A percentile compares a stretch with the other conserved stretches of the same genome.
Conservation (phyloP, 2,113 vertebrate genomes). For the Caranx ignobilis region DNA sequence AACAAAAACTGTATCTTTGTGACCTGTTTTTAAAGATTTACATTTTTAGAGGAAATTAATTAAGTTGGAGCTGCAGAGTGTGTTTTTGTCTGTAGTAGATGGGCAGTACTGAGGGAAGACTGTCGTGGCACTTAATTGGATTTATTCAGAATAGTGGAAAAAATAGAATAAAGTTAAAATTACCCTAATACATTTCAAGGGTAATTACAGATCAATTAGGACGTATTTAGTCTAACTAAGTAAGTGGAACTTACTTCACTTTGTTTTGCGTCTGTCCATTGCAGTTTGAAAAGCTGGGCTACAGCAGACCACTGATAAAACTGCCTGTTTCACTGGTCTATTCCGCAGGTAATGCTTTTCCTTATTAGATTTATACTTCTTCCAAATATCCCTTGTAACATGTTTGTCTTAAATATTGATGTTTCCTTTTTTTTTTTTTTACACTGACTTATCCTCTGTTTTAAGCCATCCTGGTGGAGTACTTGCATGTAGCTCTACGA, state of each 20-base stretch:
- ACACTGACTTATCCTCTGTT: background rate
- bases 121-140: no score
- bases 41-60: no score
- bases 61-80: no score
- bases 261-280: conserved; percentile 32
- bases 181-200: background rate
- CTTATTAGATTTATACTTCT: background rate
- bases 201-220: background rate
- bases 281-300: conserved; percentile 93
- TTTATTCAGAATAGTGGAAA: no score
- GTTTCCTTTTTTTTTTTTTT: background rate
- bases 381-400: background rate
- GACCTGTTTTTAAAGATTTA: background rate
- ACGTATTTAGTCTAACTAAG: background rate
- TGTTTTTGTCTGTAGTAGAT: no score
- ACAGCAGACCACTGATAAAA: conserved; percentile 87
- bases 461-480: conserved; percentile 89
- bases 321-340: conserved; percentile 89
- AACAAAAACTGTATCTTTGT: background rate
- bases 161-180: background rate
- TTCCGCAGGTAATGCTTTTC: conserved; percentile 85
- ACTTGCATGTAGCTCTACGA: conserved; percentile 87
- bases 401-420: background rate
- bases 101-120: no score
- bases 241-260: background rate